Evolutionary conservation across 1,140 invertebrate species (phyloP).

Genomic region (Goniozus legneri): DNA sequence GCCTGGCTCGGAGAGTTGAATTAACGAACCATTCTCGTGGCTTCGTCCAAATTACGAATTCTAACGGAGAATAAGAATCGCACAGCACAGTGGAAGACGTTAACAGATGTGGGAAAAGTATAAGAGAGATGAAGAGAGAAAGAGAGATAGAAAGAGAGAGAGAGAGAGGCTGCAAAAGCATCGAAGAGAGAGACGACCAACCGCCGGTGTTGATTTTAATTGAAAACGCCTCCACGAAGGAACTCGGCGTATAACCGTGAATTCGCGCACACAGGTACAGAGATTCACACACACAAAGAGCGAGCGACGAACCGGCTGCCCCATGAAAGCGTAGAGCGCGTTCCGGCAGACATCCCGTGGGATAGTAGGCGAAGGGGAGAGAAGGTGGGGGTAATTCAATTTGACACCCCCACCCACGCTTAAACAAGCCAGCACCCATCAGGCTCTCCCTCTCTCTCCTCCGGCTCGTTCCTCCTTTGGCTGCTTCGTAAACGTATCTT

Average conservation of each 20-base stretch:
- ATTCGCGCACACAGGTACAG: slow-evolving; percentile 3
- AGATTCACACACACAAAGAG: slow-evolving; percentile 16
- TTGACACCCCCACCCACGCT: slow-evolving; percentile 52
- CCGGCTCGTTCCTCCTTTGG: slow-evolving; percentile 11
- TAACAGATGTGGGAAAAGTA: not conserved
- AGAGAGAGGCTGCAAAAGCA: not conserved
- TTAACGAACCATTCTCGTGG: slow-evolving; percentile 1
- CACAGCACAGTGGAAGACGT: not conserved
- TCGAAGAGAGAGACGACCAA: slow-evolving; percentile 9
- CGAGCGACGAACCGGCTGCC: slow-evolving; percentile 10
- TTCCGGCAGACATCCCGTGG: slow-evolving; percentile 38
- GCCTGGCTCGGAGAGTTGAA: slow-evolving; percentile 3
- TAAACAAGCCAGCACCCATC: slow-evolving; percentile 50
- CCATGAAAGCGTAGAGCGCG: slow-evolving; percentile 9
- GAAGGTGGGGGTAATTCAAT: slow-evolving; percentile 48
- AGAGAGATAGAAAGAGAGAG: too few relatives aligned
- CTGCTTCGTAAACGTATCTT: not conserved
- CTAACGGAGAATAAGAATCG: slow-evolving; percentile 1
- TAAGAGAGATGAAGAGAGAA: slow-evolving; percentile 2
- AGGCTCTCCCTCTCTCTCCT: slow-evolving; percentile 19
- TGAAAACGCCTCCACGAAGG: slow-evolving; percentile 43
- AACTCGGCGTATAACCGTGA: slow-evolving; percentile 11
- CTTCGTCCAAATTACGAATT: not conserved
- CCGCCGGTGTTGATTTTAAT: slow-evolving; percentile 44
- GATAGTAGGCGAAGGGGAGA: not conserved